Evolutionary conservation across 2,113 vertebrate species (phyloP).

Genomic region (Notarius quadriscutis): DNA sequence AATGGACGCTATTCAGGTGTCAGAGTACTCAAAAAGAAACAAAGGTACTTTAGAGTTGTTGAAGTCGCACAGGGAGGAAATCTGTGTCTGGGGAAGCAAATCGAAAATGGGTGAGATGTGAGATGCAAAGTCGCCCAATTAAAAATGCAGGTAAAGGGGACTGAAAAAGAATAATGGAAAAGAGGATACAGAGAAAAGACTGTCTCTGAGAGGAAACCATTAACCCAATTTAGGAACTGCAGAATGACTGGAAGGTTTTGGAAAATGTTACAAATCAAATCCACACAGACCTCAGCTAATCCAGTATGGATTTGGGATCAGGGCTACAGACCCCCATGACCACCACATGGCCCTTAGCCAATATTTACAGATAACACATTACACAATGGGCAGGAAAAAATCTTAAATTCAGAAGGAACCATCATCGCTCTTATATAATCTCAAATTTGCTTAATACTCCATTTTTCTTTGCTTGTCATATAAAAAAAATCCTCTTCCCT

Average conservation of each 20-base stretch:
- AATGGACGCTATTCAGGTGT: not conserved
- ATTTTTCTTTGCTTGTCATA: constrained; percentile 17
- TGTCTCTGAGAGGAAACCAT: not conserved
- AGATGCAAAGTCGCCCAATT: not conserved
- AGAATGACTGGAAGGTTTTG: constrained; percentile 40
- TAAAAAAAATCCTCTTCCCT: not conserved
- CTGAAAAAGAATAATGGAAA: not conserved
- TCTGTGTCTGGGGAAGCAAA: not conserved
- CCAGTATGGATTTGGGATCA: constrained; percentile 47
- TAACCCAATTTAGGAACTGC: constrained; percentile 26
- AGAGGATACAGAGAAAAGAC: not conserved
- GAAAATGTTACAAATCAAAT: constrained; percentile 51
- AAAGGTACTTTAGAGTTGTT: not conserved
- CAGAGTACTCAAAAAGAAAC: not conserved
- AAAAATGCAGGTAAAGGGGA: not conserved
- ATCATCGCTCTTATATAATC: constrained; percentile 11
- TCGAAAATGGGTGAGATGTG: not conserved
- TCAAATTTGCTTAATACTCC: not conserved
- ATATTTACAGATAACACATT: constrained; percentile 41
- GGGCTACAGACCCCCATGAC: constrained; percentile 25
- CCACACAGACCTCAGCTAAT: constrained; percentile 48
- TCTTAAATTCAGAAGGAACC: constrained; percentile 40
- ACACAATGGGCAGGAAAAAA: not conserved
- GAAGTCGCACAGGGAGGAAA: not conserved
- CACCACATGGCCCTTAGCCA: constrained; percentile 20